phyloP scores from a whole-genome alignment of 1,140 invertebrate genomes.

The Drosophila carrolli region DNA sequence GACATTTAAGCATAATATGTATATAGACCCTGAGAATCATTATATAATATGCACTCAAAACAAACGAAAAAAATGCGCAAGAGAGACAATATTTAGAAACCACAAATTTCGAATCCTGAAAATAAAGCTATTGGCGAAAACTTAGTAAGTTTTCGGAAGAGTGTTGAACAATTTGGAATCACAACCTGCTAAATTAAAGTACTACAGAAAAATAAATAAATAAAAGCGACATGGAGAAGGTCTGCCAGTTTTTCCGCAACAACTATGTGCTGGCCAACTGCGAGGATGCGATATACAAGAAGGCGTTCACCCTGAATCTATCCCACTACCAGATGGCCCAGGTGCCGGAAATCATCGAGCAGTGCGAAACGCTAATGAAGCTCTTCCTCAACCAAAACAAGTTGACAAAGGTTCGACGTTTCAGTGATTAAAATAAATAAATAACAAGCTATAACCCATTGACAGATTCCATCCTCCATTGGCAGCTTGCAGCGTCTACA shows the following conservation, averaged over 20 bases:
- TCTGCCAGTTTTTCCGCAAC: constrained; percentile 87
- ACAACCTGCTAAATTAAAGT: constrained; percentile 14
- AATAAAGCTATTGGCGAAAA: not conserved
- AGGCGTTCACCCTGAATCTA: constrained; percentile 86
- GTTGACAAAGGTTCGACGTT: constrained; percentile 84
- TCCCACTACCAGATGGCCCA: constrained; percentile 87
- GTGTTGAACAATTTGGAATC: constrained; percentile 7
- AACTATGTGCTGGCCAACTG: constrained; percentile 87
- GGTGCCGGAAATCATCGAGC: constrained; percentile 86
- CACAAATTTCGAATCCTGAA: constrained; percentile 2
- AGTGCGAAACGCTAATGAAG: constrained; percentile 86
- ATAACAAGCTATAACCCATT: not conserved
- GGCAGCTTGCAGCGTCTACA: constrained; percentile 76
- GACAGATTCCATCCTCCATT: constrained; percentile 74
- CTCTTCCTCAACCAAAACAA: constrained; percentile 87
- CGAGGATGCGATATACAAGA: constrained; percentile 86
- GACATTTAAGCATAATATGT: constrained; percentile 1
- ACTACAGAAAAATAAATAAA: not conserved
- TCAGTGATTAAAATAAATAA: no score
- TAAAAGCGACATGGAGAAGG: constrained; percentile 55
- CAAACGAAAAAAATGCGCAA: constrained; percentile 13
- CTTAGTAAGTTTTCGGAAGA: constrained; percentile 27
- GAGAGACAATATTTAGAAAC: constrained; percentile 10
- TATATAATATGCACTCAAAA: constrained; percentile 47
- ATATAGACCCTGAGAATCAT: constrained; percentile 10